Conservation (phyloP, 1,140 invertebrate species). For the Ptiloglossa arizonensis region DNA sequence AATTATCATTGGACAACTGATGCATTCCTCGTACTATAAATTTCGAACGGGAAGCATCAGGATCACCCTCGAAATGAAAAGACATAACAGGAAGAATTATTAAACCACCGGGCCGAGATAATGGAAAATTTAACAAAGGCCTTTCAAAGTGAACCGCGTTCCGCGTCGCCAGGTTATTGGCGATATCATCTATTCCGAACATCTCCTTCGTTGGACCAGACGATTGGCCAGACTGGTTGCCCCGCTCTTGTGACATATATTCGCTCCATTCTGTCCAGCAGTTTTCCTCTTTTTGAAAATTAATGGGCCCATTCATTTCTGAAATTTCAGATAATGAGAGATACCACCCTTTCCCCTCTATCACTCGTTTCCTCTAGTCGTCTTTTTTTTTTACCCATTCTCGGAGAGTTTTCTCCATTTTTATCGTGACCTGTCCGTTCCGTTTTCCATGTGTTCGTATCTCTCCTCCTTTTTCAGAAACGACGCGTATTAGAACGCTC, state of each 20-base stretch:
- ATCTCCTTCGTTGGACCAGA: slow-evolving; percentile 52
- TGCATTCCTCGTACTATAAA: neutral
- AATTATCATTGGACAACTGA: neutral
- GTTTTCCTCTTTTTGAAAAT: slow-evolving; percentile 50
- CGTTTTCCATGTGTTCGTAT: too few relatives aligned
- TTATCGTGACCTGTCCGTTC: too few relatives aligned
- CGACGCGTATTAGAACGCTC: slow-evolving; percentile 25
- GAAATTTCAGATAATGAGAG: slow-evolving; percentile 60
- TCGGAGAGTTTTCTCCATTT: slow-evolving; percentile 32
- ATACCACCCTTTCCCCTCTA: slow-evolving; percentile 15
- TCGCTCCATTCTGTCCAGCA: slow-evolving; percentile 46
- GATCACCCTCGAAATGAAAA: neutral
- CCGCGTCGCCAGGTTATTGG: slow-evolving; percentile 35
- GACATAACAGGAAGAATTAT: slow-evolving; percentile 22
- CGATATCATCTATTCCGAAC: slow-evolving; percentile 56
- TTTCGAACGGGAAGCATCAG: neutral
- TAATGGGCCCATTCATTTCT: slow-evolving; percentile 58
- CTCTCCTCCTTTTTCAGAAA: slow-evolving; percentile 12
- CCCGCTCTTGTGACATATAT: slow-evolving; percentile 47
- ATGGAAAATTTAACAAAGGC: slow-evolving; percentile 42
- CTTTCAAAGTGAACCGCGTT: slow-evolving; percentile 14
- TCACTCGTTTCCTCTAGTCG: neutral
- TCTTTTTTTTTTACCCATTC: neutral
- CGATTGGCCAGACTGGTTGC: neutral
- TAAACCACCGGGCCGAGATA: slow-evolving; percentile 23